Evolutionary conservation across 2,888 invertebrate genomes (phyloP).

Genomic region (Eilema caniola): DNA sequence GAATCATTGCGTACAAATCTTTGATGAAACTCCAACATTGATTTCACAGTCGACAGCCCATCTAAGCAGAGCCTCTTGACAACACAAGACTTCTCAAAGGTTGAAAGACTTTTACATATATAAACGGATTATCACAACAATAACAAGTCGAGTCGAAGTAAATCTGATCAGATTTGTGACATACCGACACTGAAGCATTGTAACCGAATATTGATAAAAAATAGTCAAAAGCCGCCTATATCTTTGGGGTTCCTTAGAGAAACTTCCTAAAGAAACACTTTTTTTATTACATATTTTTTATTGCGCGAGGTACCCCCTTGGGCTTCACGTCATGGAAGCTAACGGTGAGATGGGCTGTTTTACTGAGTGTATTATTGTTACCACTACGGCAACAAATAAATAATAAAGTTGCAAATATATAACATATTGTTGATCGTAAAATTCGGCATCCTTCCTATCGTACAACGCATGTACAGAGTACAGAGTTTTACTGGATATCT

Average conservation of each 20-base stretch:
- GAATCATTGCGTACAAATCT: not conserved
- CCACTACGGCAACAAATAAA: no score
- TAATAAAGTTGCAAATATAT: no score
- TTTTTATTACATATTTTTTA: not conserved
- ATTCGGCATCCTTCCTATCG: no score
- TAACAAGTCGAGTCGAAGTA: conserved; percentile 18
- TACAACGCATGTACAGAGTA: no score
- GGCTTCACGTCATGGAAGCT: no score
- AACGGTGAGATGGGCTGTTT: no score
- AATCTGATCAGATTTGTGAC: conserved; percentile 42
- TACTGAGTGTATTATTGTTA: no score
- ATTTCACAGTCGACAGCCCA: conserved; percentile 40
- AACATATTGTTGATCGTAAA: no score
- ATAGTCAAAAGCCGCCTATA: conserved; percentile 3
- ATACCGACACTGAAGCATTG: conserved; percentile 25
- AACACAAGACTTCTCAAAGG: conserved; percentile 21
- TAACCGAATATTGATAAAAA: conserved; percentile 30
- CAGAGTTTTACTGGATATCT: no score
- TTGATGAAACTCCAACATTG: conserved; percentile 18
- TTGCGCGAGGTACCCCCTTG: no score
- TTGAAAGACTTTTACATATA: conserved; percentile 14
- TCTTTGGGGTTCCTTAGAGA: not conserved
- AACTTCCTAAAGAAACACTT: not conserved
- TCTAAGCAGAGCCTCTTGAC: conserved; percentile 21
- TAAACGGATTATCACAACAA: conserved; percentile 52